Evolutionary conservation across 2,888 invertebrate genomes (phyloP), one percentile per base, ranked within the genome.

Genomic region (Mythimna ferrago): DNA sequence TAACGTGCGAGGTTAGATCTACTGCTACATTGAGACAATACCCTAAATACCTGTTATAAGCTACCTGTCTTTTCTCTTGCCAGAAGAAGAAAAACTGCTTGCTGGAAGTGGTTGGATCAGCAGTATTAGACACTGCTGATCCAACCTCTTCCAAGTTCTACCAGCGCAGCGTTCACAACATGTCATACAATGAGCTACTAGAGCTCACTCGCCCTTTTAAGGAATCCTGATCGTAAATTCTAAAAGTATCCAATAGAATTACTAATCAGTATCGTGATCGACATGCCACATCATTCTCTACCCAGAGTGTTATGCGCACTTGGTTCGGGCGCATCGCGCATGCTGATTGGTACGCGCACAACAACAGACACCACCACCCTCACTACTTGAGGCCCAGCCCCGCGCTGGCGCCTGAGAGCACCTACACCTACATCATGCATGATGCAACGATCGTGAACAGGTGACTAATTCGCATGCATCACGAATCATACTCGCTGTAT

Each of bases 321-420:
- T 67, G 57, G 21, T 57, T 0, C 35, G 11, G 11, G n/a, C 66
- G 57, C 71, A 62, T 2, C 63, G 16, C 44, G 80, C 68, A 73
- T 80, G 63, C 80, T 64, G 56, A 78, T 66, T 66, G 51, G 35
- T 38, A 44, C 19, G n/a, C 58, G 48, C 38, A 26, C 38, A 79
- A 44, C 78, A 63, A 71, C 66, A 16, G 51, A 5, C 19, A 38
- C 10, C 54, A 32, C 65, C 26, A 38, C 58, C 54, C 35, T 44
- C n/a, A 48, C 67, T 73, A 51, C 48, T 58, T 16, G 2, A 3
- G 26, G 21, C 38, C 32, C 56, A 66, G 38, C 19, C 48, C 57
- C 48, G 77, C 73, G 79, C 83, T 63, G 83, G 80, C 80, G 83
- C 83, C 80, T 80, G 51, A 35, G n/a, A 58, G 38, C 63, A 48